Conservation (phyloP, 2,113 vertebrate species). For the Trichechus manatus region DNA sequence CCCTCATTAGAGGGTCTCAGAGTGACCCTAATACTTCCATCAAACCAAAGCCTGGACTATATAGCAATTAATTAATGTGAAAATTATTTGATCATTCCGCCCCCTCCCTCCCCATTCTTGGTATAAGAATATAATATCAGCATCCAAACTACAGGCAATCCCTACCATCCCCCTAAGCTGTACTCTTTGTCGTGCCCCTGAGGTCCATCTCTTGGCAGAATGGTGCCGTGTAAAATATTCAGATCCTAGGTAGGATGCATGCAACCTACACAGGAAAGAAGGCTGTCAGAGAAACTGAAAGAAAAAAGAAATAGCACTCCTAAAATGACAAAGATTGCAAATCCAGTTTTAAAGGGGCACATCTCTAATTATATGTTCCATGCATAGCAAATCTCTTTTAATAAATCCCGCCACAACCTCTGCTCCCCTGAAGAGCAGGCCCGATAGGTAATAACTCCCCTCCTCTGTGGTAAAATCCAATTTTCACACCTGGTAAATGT, state of each 20-base stretch:
- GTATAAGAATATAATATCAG: not conserved
- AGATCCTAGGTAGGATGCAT: conserved; percentile 42
- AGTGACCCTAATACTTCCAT: conserved; percentile 41
- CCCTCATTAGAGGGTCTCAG: conserved; percentile 15
- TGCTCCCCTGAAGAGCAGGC: conserved; percentile 68
- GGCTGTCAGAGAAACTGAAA: conserved; percentile 45
- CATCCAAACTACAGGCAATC: not conserved
- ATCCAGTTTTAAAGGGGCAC: conserved; percentile 78
- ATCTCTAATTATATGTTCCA: conserved; percentile 83
- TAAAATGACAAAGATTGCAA: conserved; percentile 69
- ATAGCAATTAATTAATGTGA: conserved; percentile 39
- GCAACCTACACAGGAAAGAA: conserved; percentile 43
- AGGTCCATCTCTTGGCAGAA: conserved; percentile 74
- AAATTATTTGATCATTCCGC: not conserved
- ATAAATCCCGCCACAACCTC: conserved; percentile 64
- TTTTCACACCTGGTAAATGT: conserved; percentile 88
- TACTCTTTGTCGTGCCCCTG: conserved; percentile 15
- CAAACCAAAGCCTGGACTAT: not conserved
- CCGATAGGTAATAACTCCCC: conserved; percentile 81
- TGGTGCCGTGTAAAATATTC: conserved; percentile 77
- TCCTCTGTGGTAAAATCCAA: conserved; percentile 84
- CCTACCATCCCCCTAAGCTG: not conserved
- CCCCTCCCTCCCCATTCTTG: not conserved
- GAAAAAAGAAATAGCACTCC: not conserved
- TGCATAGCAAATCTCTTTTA: conserved; percentile 79